Evolutionary conservation across 2,113 vertebrate genomes (phyloP).

Genomic region (Amazona guildingii): DNA sequence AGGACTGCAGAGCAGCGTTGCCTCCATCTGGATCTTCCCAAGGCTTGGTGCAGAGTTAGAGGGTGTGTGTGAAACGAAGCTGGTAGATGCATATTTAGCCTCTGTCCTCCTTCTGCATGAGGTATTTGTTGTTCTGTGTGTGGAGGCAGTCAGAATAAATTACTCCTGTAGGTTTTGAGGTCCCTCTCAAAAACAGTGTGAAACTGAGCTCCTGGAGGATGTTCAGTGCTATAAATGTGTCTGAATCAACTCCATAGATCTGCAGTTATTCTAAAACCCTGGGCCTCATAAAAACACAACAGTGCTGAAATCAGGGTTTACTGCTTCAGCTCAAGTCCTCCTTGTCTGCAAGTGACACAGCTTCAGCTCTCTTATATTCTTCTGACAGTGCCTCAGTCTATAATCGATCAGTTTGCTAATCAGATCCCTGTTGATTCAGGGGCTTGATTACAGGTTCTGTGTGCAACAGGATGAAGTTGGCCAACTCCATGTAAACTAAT

Average conservation of each 20-base stretch:
- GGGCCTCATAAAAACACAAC: not conserved
- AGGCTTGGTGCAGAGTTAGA: not conserved
- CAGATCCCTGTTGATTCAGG: not conserved
- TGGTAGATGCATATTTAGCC: not conserved
- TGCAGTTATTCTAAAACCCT: not conserved
- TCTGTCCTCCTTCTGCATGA: not conserved
- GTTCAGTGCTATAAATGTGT: not conserved
- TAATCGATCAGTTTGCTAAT: not conserved
- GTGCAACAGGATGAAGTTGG: not conserved
- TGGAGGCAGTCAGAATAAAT: not conserved
- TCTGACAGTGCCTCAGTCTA: not conserved
- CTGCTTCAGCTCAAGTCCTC: not conserved
- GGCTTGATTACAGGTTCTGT: not conserved
- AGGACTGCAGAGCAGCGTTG: rapidly evolving
- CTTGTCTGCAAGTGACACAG: not conserved
- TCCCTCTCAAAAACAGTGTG: not conserved
- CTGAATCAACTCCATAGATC: not conserved
- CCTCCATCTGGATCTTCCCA: not conserved
- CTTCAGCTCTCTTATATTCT: not conserved
- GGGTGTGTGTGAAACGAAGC: not conserved
- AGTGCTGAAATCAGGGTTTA: not conserved
- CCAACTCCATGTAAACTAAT: not conserved
- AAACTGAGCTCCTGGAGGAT: not conserved
- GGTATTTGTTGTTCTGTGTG: not conserved
- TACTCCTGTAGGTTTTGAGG: not conserved